Base-by-base conservation (phyloP, 2,797 vertebrate species). In the Monodelphis domestica region DNA sequence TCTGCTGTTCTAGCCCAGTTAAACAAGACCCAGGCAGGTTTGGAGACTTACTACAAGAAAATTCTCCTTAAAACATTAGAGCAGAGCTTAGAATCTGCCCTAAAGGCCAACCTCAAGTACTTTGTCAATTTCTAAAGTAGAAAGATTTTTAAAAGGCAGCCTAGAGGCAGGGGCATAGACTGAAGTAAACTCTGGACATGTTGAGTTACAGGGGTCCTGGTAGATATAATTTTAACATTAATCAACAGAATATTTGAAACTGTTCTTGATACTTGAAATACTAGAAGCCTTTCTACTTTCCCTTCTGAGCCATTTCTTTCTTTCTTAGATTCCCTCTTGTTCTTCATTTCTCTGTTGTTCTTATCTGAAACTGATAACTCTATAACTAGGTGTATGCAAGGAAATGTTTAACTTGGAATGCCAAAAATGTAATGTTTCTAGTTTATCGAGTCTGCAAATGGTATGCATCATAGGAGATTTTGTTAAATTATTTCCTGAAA, bases 1-100 rank as follows among this genome's bases (percentile, higher is more conserved):
- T 56, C 89, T 93, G 91, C 94, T 93, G 29, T 56, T 96, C 91
- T 93, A 88, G 88, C 90, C 95, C 92, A 97, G 50, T 94, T 95
- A 96, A 95, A 96, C 89, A 97, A 94, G 6, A 91, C 30, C 63
- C 54, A 50, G 89, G 90, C 51, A 54, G 54, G 87, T 93, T 87
- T 84, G 54, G 59, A 92, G 53, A 93, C 45, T 78, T 87, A 88
- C 88, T 88, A 93, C 84, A 50, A 50, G 52, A 56, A 91, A 89
- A 95, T 7, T 59, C 7, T 28, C 53, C 57, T 94, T 90, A 90
- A 50, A 90, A 95, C 52, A 59, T 30, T 26, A 12, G 7, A 50
- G 17, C 4, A 92, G 70, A 57, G 90, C 54, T 78, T 87, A 95
- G 26, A 53, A 30, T 51, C n/a, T 0, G 63, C 33, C 78, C 91